A percentile compares a stretch with the other conserved stretches of the same genome.
phyloP scores from a whole-genome alignment of 2,888 invertebrate genomes.

The Polymixis flavicincta region DNA sequence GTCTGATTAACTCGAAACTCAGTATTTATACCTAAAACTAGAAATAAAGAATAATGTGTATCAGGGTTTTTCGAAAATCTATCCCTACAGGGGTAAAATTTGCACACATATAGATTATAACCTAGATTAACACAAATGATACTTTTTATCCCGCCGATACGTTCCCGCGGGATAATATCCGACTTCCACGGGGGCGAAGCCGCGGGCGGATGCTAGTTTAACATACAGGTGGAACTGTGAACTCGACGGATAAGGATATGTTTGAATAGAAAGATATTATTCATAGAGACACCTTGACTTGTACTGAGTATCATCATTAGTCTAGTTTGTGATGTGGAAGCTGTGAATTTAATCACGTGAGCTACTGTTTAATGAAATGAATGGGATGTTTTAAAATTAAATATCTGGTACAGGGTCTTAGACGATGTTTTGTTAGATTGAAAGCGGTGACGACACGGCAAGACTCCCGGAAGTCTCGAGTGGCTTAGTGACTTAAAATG shows the following conservation, averaged over 20 bases:
- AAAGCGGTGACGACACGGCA: background rate
- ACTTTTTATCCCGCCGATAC: no score
- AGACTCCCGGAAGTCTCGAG: no score
- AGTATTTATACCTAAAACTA: no score
- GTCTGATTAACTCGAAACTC: no score
- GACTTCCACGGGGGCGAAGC: no score
- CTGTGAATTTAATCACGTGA: background rate
- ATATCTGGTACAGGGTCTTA: background rate
- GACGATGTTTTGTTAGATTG: background rate
- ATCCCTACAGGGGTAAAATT: no score
- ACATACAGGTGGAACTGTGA: background rate
- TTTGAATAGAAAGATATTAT: constrained; percentile 30
- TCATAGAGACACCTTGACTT: constrained; percentile 10
- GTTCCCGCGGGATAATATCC: no score
- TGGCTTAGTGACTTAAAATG: background rate
- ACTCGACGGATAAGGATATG: background rate
- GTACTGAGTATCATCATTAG: constrained; percentile 18
- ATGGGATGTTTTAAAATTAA: background rate
- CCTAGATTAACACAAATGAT: no score
- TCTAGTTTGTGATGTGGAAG: constrained; percentile 23
- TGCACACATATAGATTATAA: no score
- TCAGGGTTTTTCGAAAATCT: no score
- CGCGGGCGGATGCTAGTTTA: background rate
- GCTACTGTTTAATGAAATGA: constrained; percentile 15
- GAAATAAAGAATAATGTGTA: no score